phyloP scores from a whole-genome alignment of 2,888 invertebrate species.

The Megastigmus dorsalis region DNA sequence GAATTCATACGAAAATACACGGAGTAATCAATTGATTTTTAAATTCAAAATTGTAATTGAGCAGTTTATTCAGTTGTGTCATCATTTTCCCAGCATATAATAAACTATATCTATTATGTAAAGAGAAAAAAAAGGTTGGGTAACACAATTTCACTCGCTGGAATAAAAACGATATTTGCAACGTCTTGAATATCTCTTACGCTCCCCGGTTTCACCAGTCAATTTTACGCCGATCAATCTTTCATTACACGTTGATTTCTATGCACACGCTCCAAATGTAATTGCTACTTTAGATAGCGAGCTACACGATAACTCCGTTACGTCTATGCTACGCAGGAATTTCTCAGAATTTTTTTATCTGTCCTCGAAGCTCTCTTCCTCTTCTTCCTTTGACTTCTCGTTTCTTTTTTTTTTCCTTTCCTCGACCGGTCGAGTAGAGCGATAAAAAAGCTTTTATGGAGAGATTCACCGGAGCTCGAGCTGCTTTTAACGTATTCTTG shows the following conservation, averaged over 20 bases:
- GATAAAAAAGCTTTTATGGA: constrained; percentile 48
- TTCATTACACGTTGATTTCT: constrained; percentile 20
- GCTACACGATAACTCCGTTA: too few relatives aligned
- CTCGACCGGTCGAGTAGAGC: constrained; percentile 29
- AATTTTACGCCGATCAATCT: constrained; percentile 27
- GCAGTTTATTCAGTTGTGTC: too few relatives aligned
- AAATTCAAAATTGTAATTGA: too few relatives aligned
- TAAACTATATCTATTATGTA: too few relatives aligned
- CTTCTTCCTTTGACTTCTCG: not conserved
- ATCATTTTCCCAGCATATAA: not conserved
- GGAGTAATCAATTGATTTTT: too few relatives aligned
- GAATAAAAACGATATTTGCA: not conserved
- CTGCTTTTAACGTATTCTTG: constrained; percentile 49
- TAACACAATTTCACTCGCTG: not conserved
- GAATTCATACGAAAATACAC: too few relatives aligned
- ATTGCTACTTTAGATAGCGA: constrained; percentile 4
- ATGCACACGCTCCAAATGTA: not conserved
- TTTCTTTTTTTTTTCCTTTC: constrained; percentile 16
- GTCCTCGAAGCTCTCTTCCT: not conserved
- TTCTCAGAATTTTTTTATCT: not conserved
- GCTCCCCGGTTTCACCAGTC: not conserved
- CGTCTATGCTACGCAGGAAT: too few relatives aligned
- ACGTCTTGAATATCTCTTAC: constrained; percentile 2
- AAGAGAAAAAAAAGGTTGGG: not conserved
- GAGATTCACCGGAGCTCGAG: constrained; percentile 1